These are phyloP conservation scores for Thryonomys swinderianus DNA, from an alignment of 2,113 vertebrate genomes.

Conservation along the genomic window DNA sequence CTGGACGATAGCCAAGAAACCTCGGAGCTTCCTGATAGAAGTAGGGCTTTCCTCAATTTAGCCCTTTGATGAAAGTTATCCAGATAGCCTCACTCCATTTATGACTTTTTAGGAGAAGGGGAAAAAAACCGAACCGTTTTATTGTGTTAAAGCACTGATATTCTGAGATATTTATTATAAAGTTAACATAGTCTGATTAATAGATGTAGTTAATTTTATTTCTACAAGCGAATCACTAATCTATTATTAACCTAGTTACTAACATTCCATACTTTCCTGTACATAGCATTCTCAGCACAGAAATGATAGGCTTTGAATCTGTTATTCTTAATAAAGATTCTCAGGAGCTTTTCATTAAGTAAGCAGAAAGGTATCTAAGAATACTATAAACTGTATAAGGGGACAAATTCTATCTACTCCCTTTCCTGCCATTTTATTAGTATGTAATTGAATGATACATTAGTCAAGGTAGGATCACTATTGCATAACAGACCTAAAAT, in stretches of 20 bases:
- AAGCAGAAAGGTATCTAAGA: not conserved
- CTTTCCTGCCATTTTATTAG: not conserved
- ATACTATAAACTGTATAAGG: not conserved
- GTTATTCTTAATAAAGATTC: not conserved
- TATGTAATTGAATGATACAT: not conserved
- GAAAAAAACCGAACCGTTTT: accelerated
- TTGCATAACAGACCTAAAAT: not conserved
- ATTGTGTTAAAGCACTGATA: not conserved
- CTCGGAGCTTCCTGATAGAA: not conserved
- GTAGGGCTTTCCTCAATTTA: not conserved
- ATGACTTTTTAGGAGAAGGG: not conserved
- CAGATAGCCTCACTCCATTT: not conserved
- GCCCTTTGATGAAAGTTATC: not conserved
- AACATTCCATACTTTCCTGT: conserved; percentile 6
- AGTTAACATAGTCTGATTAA: not conserved
- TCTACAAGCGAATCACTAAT: not conserved
- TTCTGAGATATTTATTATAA: not conserved
- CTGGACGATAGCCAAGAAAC: not conserved
- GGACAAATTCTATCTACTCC: not conserved
- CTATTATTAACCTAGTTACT: not conserved
- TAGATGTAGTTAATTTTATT: not conserved
- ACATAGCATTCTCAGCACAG: not conserved
- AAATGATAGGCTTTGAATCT: not conserved
- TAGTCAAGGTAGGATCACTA: not conserved
- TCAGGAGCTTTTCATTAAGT: not conserved